phyloP scores from a whole-genome alignment of 2,113 vertebrate genomes.

The Petroica traversi region DNA sequence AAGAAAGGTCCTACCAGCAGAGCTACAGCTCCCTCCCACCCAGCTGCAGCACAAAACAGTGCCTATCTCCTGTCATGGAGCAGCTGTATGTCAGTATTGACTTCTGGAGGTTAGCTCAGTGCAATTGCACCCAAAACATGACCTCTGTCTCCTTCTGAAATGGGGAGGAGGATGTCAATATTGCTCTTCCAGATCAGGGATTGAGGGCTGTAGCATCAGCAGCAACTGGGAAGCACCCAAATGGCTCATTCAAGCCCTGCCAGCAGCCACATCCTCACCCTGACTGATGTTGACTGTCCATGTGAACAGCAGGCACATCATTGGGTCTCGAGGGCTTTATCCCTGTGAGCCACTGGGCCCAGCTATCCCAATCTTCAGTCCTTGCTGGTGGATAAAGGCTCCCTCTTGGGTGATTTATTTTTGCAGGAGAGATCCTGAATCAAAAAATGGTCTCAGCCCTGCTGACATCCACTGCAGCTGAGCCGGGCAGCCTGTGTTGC shows the following conservation, averaged over 20 bases:
- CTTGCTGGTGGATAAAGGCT: background rate
- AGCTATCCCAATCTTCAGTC: background rate
- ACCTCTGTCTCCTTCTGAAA: background rate
- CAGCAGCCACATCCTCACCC: background rate
- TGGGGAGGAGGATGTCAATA: background rate
- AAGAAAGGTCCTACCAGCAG: background rate
- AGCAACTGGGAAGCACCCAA: background rate
- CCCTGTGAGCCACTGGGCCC: background rate
- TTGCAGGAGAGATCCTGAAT: background rate
- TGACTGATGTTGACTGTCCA: background rate
- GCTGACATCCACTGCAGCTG: background rate
- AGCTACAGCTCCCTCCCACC: background rate
- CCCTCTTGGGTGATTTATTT: background rate
- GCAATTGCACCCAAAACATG: background rate
- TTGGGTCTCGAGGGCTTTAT: background rate
- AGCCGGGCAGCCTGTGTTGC: background rate
- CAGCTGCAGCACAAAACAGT: fast-evolving
- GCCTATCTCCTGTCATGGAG: background rate
- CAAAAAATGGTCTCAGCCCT: background rate
- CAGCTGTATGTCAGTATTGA: background rate
- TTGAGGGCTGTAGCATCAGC: fast-evolving
- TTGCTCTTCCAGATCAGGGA: background rate
- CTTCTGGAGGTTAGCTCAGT: background rate
- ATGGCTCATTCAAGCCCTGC: background rate
- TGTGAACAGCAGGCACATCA: background rate